Evolutionary conservation across 64 coral and sea anemone genomes (phyloP).

Genomic region (Montipora capricornis): DNA sequence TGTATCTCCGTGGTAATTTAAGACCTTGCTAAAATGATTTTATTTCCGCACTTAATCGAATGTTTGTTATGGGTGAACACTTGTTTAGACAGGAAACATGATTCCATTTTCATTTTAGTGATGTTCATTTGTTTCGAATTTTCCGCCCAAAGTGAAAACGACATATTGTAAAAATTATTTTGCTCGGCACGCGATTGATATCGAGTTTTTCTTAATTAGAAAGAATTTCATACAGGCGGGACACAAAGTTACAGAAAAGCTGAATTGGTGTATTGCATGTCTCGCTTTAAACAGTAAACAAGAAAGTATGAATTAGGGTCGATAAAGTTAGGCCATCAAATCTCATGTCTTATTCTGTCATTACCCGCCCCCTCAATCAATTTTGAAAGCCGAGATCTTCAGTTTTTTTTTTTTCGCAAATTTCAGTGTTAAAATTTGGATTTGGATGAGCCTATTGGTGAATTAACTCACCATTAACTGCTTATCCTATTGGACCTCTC

Average conservation of each 20-base stretch:
- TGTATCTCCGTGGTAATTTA: not conserved
- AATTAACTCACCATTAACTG: too few species aligned
- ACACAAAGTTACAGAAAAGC: not conserved
- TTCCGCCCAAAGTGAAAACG: too few species aligned
- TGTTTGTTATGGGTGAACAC: not conserved
- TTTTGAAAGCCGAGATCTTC: not conserved
- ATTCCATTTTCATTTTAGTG: too few species aligned
- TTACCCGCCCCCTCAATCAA: not conserved
- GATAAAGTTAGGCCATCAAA: not conserved
- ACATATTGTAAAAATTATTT: too few species aligned
- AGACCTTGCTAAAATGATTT: not conserved
- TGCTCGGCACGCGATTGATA: not conserved
- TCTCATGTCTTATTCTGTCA: too few species aligned
- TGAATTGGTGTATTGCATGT: not conserved
- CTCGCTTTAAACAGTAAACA: too few species aligned
- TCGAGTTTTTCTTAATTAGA: not conserved
- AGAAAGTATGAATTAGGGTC: conserved; percentile 7
- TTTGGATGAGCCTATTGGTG: too few species aligned
- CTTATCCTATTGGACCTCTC: too few species aligned
- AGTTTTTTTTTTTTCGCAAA: not conserved
- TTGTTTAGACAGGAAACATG: not conserved
- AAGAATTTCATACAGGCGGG: not conserved
- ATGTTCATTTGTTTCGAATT: too few species aligned
- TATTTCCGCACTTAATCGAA: not conserved
- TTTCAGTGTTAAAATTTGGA: not conserved